These are phyloP conservation scores for Paracanthobrama guichenoti DNA, from an alignment of 2,113 vertebrate species.

Conservation along the genomic window DNA sequence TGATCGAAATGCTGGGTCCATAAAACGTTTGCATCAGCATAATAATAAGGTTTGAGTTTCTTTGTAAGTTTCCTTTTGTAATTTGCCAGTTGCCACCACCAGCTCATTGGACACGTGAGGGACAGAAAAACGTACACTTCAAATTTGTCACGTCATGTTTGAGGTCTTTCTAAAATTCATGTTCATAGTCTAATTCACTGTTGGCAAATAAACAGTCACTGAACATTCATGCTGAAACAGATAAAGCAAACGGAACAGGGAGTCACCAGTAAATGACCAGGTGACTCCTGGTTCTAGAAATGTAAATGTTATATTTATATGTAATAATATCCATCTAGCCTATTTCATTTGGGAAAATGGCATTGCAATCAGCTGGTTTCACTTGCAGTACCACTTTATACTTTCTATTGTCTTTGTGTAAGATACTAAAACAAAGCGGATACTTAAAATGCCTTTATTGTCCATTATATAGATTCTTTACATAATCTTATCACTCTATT, in stretches of 20 bases:
- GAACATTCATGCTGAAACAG: neutral
- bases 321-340: conserved; percentile 10
- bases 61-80: conserved; percentile 38
- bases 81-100: conserved; percentile 49
- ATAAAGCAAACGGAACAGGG: neutral
- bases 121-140: neutral
- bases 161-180: neutral
- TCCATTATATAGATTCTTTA: no score
- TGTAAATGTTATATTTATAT: conserved; percentile 4
- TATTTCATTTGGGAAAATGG: neutral
- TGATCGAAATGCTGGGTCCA: conserved; percentile 40
- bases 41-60: conserved; percentile 58
- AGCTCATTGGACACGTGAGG: conserved; percentile 61
- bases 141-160: no score
- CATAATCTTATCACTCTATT: no score
- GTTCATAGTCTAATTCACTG: conserved; percentile 18
- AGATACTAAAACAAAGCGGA: neutral
- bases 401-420: neutral
- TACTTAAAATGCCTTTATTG: no score
- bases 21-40: conserved; percentile 42
- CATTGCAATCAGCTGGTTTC: neutral
- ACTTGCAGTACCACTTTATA: neutral
- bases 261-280: neutral
- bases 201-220: conserved; percentile 4
- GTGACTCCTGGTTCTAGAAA: conserved; percentile 40